These are phyloP conservation scores for Malacoraja senta DNA, from an alignment of 2,797 vertebrate genomes.

Conservation along the genomic window DNA sequence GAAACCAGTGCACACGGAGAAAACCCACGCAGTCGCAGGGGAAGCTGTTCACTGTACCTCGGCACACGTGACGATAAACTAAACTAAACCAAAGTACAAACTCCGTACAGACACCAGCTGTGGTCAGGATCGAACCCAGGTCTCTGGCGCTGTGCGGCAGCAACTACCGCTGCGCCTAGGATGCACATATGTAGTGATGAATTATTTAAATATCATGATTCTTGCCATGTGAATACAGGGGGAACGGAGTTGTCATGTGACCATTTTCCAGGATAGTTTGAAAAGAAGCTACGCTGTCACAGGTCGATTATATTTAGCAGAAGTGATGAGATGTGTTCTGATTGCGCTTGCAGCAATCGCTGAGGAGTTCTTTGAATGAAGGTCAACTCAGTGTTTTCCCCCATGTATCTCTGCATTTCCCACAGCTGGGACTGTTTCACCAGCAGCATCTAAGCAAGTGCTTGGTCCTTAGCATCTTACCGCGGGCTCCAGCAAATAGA, in stretches of 20 bases:
- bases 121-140: too few relatives aligned
- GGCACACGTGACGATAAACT: too few relatives aligned
- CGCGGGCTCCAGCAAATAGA: too few relatives aligned
- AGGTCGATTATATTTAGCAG: not conserved
- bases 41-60: too few relatives aligned
- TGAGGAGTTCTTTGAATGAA: not conserved
- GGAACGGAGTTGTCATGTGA: not conserved
- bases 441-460: not conserved
- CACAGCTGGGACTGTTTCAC: not conserved
- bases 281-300: not conserved
- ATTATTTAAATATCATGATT: not conserved
- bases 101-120: too few relatives aligned
- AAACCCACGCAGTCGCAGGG: too few relatives aligned
- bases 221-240: not conserved
- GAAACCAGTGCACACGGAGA: too few relatives aligned
- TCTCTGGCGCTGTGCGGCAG: too few relatives aligned
- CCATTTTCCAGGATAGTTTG: not conserved
- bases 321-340: slow-evolving; percentile 8
- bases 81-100: too few relatives aligned
- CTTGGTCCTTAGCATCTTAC: too few relatives aligned
- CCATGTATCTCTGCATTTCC: not conserved
- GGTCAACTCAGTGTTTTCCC: not conserved
- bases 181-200: not conserved
- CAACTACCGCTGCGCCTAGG: too few relatives aligned
- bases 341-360: not conserved